These are phyloP conservation scores for Cybosia mesomella DNA, from an alignment of 2,888 invertebrate genomes.

Conservation along the genomic window DNA sequence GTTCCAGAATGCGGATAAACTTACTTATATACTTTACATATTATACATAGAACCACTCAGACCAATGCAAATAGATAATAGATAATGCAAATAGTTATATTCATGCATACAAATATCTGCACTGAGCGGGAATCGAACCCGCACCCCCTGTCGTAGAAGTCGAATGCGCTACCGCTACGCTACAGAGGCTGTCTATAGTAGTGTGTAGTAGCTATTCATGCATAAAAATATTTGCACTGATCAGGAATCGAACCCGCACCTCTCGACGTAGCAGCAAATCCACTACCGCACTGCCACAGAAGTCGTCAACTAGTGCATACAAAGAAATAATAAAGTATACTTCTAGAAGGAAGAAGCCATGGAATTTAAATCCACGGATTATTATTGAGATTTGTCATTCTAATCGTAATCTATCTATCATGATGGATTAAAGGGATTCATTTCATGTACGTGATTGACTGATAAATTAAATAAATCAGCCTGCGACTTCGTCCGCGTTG, in stretches of 20 bases:
- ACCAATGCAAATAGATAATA: not conserved
- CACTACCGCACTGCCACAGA: no score
- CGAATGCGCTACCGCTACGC: not conserved
- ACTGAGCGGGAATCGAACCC: not conserved
- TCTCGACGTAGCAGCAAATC: not conserved
- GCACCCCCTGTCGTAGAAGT: not conserved
- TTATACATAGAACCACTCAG: no score
- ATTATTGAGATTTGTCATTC: not conserved
- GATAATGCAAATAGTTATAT: not conserved
- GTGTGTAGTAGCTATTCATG: not conserved
- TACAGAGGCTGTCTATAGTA: no score
- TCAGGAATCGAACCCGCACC: not conserved
- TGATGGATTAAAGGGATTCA: constrained; percentile 7
- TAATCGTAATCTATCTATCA: constrained; percentile 9
- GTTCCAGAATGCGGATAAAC: not conserved
- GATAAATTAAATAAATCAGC: not conserved
- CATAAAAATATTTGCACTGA: not conserved
- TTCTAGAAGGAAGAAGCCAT: not conserved
- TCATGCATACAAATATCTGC: not conserved
- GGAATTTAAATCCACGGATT: not conserved
- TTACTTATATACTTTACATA: no score
- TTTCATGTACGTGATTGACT: constrained; percentile 4
- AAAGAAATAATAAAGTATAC: no score
- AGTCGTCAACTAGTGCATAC: not conserved
- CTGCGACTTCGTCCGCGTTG: not conserved